Percentiles rank a stretch among this genome's conserved stretches.
phyloP scores from a whole-genome alignment of 1,140 invertebrate species.

The Gryon sp. region DNA sequence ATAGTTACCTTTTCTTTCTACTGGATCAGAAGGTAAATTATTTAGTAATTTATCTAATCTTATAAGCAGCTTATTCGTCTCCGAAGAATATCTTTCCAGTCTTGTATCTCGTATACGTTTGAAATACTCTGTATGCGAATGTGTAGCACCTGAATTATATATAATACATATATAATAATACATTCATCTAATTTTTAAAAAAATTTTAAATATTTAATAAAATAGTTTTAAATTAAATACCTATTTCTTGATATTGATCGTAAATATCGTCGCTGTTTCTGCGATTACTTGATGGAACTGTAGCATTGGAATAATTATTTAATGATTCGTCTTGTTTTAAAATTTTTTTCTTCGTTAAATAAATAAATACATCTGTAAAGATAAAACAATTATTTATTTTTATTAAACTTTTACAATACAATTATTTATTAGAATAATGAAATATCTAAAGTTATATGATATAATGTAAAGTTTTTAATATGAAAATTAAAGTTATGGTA shows the following conservation, averaged over 20 bases:
- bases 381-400: constrained; percentile 20
- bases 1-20: constrained; percentile 87
- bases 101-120: constrained; percentile 85
- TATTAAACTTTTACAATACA: too few species aligned
- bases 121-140: constrained; percentile 88
- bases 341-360: constrained; percentile 94
- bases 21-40: constrained; percentile 89
- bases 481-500: constrained; percentile 2
- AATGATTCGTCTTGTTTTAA: constrained; percentile 87
- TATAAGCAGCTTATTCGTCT: constrained; percentile 97
- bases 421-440: too few species aligned
- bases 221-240: constrained; percentile 62
- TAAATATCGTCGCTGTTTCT: constrained; percentile 73
- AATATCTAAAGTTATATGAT: constrained; percentile 12
- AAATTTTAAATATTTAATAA: constrained; percentile 3
- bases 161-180: constrained; percentile 19
- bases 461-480: constrained; percentile 16
- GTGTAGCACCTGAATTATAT: constrained; percentile 80
- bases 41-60: constrained; percentile 94
- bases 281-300: constrained; percentile 63
- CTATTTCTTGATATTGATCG: constrained; percentile 84
- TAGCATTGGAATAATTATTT: constrained; percentile 77
- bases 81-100: constrained; percentile 92
- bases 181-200: constrained; percentile 3
- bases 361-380: constrained; percentile 88